Base-by-base conservation (phyloP, 2,888 invertebrate species). In the Lepidonotus clava region DNA sequence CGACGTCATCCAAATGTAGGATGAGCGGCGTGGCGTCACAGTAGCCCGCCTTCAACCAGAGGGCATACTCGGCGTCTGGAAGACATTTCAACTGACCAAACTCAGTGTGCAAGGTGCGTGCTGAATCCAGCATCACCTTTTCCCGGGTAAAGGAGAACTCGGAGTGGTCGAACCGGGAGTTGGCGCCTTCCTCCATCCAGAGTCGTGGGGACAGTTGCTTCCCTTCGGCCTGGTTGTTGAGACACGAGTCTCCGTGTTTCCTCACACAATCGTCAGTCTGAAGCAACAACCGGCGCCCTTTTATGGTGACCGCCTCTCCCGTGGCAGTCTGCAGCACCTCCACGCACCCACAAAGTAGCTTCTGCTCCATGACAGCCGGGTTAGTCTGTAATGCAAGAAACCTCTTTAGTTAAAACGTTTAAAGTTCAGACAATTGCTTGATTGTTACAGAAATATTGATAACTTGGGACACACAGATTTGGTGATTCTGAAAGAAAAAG, bases 11-110 rank as follows among this genome's bases (percentile, higher is more conserved):
- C 6, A 77, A 41, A 14, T 6, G 77, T 2, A 77, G 8, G 24
- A 77, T 24, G 5, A 77, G 77, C 40, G 77, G 77, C 40, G 77
- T 8, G 40, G 21, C 77, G 40, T 77, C 40, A 24, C 77, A 77
- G 18, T 40, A 28, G 28, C 77, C 77, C 1, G 77, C 38, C 21
- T 40, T 46, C n/a, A 6, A 14, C 77, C 77, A 77, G 41, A 77
- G 40, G 41, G 41, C 41, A 24, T 77, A 77, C 41, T 77, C 77
- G 8, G 77, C 41, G 28, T 38, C 41, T 1, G 77, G 77, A 24
- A 77, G 40, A 41, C 77, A 77, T 4, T 41, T 8, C 40, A 77
- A n/a, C 4, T 11, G 21, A 14, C 77, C 77, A n/a, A 18, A 77
- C 38, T 38, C 24, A 6, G 77, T 77, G 41, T 77, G 38, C 21